Base-by-base conservation (phyloP, 2,113 vertebrate species). In the Pluvialis apricaria region DNA sequence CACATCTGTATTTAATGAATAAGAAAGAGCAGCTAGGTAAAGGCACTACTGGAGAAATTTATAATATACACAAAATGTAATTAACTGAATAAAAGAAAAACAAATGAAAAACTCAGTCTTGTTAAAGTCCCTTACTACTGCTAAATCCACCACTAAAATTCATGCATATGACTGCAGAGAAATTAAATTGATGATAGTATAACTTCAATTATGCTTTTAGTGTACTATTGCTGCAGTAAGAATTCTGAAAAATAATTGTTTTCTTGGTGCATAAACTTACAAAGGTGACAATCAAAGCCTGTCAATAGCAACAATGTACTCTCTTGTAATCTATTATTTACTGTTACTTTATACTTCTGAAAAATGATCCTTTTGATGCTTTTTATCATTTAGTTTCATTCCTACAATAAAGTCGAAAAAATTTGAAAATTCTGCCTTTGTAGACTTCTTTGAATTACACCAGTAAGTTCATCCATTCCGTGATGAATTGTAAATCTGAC, bases 241-340 rank as follows among this genome's bases (percentile, higher is more conserved):
- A 75, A 75, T 40, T 64, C 36, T 68, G 40, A 26, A 70, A 77
- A 77, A 34, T 51, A 66, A 32, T 71, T 82, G 10, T 44, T 92
- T 83, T 69, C n/a, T 66, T 82, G 45, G 19, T 71, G n/a, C 10
- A 31, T 69, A 71, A 82, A 25, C 10, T 72, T 75, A 85, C 52
- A 76, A 71, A 71, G n/a, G 19, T 61, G 70, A 71, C 73, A 95
- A 52, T 88, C 71, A 89, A 96, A 95, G 78, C 32, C 21, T 47
- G n/a, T 55, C 65, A 69, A 72, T 14, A 94, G 32, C 55, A 92
- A 58, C 47, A 40, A 72, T 29, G 29, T 44, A 28, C 26, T 82
- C 9, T 61, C 36, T 76, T 95, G 49, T 88, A 78, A 92, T 94
- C 61, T 86, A 66, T 95, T 91, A 82, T 91, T 96, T 92, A 92